phyloP scores from a whole-genome alignment of 2,797 vertebrate species.

The Hafferia zeledoni region DNA sequence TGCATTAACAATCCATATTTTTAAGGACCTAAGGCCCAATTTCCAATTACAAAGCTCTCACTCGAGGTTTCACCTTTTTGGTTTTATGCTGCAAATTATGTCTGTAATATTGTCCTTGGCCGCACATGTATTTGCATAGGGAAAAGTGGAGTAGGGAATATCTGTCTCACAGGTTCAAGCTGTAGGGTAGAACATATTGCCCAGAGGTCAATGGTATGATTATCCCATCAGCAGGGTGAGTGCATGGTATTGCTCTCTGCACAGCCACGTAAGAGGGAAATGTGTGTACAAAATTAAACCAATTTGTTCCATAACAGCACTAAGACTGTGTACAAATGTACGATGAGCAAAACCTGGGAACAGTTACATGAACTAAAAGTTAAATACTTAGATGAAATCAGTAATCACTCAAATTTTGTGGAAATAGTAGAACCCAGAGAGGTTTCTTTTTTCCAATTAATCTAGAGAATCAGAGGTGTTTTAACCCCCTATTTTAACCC shows the following conservation, averaged over 20 bases:
- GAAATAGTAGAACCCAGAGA: not conserved
- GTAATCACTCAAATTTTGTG: not conserved
- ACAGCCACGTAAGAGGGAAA: not conserved
- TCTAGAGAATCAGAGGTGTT: not conserved
- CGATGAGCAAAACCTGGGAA: not conserved
- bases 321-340: not conserved
- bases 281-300: not conserved
- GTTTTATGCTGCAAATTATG: not conserved
- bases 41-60: conserved; percentile 31
- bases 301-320: not conserved
- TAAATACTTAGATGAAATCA: not conserved
- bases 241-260: not conserved
- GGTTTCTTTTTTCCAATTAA: not conserved
- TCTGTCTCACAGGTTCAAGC: not conserved
- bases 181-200: not conserved
- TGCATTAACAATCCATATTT: not conserved
- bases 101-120: not conserved
- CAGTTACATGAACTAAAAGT: not conserved
- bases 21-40: not conserved
- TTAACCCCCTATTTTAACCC: not conserved
- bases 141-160: not conserved
- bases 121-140: not conserved
- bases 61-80: not conserved
- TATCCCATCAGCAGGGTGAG: not conserved
- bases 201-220: not conserved